Conservation (phyloP, 92 coral and sea anemone genomes). For the Zoanthus solanderi region DNA sequence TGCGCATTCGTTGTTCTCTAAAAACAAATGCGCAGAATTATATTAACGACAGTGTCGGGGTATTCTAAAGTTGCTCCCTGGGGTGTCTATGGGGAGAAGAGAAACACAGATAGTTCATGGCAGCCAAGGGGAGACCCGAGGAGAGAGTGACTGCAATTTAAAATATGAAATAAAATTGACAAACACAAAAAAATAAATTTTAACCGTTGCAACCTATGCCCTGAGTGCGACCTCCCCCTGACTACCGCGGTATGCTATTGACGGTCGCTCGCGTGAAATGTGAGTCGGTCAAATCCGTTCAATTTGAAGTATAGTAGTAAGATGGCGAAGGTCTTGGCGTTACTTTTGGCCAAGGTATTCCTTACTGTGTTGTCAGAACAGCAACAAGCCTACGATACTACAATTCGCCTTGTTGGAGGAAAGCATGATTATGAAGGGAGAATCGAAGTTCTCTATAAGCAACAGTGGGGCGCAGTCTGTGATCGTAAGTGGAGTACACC, state of each 20-base stretch:
- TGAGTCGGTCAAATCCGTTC: background rate
- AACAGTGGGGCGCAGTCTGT: constrained; percentile 87
- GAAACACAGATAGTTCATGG: no score
- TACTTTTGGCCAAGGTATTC: background rate
- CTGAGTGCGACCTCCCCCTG: no score
- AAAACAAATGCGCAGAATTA: no score
- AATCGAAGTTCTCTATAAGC: constrained; percentile 76
- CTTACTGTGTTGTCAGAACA: background rate
- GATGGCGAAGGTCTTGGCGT: background rate
- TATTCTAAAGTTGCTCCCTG: no score
- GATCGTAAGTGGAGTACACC: constrained; percentile 83
- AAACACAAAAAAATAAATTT: no score
- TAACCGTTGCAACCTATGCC: no score
- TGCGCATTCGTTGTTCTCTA: no score
- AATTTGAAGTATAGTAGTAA: background rate
- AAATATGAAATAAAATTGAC: no score
- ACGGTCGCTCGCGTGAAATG: background rate
- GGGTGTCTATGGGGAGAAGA: no score
- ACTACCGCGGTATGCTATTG: background rate
- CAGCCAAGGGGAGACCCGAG: no score
- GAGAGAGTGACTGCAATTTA: no score
- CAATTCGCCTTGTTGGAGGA: constrained; percentile 77
- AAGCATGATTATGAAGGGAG: constrained; percentile 87
- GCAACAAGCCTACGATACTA: background rate
- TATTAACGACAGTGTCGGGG: no score